A percentile compares a stretch with the other conserved stretches of the same genome.
phyloP scores from a whole-genome alignment of 2,113 vertebrate genomes.

The Neolamprologus brichardi region DNA sequence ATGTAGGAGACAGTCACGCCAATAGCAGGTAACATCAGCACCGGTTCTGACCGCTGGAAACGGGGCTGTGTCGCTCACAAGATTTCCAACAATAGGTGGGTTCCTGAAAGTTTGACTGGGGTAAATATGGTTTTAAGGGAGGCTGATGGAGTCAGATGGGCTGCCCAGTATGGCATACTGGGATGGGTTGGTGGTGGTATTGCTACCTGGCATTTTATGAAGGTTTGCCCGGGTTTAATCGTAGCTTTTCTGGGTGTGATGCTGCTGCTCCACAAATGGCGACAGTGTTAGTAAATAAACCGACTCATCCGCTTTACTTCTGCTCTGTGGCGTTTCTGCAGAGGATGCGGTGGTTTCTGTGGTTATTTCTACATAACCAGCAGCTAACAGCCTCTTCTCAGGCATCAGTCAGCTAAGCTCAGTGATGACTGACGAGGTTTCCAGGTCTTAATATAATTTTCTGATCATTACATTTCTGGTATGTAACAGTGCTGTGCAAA shows the following conservation, averaged over 20 bases:
- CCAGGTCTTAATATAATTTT: neutral
- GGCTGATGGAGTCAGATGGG: neutral
- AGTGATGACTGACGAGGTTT: neutral
- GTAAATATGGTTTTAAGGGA: neutral
- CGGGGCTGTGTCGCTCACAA: neutral
- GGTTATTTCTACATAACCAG: neutral
- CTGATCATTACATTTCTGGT: neutral
- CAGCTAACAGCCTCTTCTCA: neutral
- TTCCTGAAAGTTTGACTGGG: neutral
- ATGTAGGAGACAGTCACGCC: neutral
- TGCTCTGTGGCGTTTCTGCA: neutral
- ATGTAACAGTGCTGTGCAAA: neutral
- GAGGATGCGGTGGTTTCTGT: neutral
- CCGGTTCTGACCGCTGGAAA: accelerated
- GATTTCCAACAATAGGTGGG: neutral
- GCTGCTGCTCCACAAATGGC: neutral
- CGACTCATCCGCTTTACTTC: neutral
- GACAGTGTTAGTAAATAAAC: neutral
- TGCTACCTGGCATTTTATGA: neutral
- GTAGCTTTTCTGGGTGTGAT: neutral
- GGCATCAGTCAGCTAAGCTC: neutral
- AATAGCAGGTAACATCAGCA: neutral
- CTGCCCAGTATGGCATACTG: neutral
- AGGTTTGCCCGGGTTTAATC: neutral
- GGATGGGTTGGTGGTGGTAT: neutral